These are phyloP conservation scores for Lycaena phlaeas DNA, from an alignment of 2,888 invertebrate species.

Conservation along the genomic window DNA sequence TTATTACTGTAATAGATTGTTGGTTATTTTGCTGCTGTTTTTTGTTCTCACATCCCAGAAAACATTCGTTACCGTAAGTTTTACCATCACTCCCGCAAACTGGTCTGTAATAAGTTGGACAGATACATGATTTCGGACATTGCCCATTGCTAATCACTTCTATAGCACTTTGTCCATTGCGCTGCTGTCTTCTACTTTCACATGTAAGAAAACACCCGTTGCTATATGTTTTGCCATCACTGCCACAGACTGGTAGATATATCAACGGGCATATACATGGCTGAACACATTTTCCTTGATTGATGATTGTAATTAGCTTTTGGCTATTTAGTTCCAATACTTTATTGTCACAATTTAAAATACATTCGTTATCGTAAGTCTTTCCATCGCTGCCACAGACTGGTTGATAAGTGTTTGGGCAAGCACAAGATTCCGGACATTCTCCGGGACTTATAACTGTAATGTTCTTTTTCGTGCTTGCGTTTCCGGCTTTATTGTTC, in stretches of 20 bases:
- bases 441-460: slow-evolving; percentile 11
- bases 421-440: slow-evolving; percentile 13
- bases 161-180: no score
- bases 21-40: slow-evolving; percentile 12
- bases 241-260: slow-evolving; percentile 26
- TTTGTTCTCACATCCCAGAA: slow-evolving; percentile 21
- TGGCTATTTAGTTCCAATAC: slow-evolving; percentile 12
- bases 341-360: slow-evolving; percentile 21
- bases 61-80: slow-evolving; percentile 15
- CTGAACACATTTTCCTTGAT: slow-evolving; percentile 8
- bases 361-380: slow-evolving; percentile 14
- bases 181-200: slow-evolving; percentile 24
- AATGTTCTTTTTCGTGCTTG: neutral
- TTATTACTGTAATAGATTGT: slow-evolving; percentile 3
- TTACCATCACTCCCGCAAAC: slow-evolving; percentile 25
- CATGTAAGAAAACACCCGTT: slow-evolving; percentile 18
- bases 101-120: slow-evolving; percentile 13
- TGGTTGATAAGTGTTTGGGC: slow-evolving; percentile 13
- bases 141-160: slow-evolving; percentile 11
- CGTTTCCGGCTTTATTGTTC: slow-evolving; percentile 13
- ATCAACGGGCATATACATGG: no score
- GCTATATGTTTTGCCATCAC: slow-evolving; percentile 17
- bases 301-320: slow-evolving; percentile 2
- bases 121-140: slow-evolving; percentile 13
- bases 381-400: slow-evolving; percentile 25